Percentiles rank a stretch among this genome's conserved stretches.
phyloP scores from a whole-genome alignment of 2,888 invertebrate species.

The Hybos culiciformis region DNA sequence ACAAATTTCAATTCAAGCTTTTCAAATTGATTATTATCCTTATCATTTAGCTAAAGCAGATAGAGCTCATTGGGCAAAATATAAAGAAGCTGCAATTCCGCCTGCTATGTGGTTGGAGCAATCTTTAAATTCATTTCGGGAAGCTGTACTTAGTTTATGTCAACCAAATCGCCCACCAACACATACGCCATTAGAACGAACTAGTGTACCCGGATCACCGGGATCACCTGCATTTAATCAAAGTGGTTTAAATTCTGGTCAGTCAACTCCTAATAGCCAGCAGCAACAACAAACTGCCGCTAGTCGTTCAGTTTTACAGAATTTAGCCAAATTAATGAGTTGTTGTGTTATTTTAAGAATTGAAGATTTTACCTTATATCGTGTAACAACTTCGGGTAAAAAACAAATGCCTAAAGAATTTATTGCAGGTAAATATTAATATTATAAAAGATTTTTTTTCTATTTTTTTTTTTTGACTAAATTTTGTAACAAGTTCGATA shows the following conservation, averaged over 20 bases:
- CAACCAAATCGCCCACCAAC: slow-evolving; percentile 42
- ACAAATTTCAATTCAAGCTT: slow-evolving; percentile 76
- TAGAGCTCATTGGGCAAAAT: slow-evolving; percentile 79
- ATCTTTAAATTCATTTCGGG: slow-evolving; percentile 65
- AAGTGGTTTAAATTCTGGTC: slow-evolving; percentile 13
- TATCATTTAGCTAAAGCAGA: slow-evolving; percentile 86
- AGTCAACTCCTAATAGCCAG: slow-evolving; percentile 14
- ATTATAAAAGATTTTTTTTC: slow-evolving; percentile 2
- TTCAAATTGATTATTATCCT: slow-evolving; percentile 90
- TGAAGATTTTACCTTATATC: slow-evolving; percentile 80
- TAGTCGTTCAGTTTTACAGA: slow-evolving; percentile 43
- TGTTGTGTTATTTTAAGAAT: slow-evolving; percentile 79
- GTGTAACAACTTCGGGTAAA: slow-evolving; percentile 62
- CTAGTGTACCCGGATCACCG: slow-evolving; percentile 28
- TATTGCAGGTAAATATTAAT: slow-evolving; percentile 44
- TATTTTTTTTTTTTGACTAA: slow-evolving; percentile 5
- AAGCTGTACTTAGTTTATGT: slow-evolving; percentile 58
- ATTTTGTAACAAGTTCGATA: background rate
- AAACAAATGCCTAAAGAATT: slow-evolving; percentile 70
- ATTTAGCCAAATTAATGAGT: slow-evolving; percentile 79
- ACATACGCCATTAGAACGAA: slow-evolving; percentile 34
- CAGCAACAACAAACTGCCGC: slow-evolving; percentile 2
- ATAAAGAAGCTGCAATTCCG: slow-evolving; percentile 63
- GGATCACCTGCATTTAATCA: slow-evolving; percentile 10
- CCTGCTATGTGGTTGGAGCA: slow-evolving; percentile 80